Evolutionary conservation across 2,113 vertebrate genomes (phyloP).

Genomic region (Percopsis transmontana): DNA sequence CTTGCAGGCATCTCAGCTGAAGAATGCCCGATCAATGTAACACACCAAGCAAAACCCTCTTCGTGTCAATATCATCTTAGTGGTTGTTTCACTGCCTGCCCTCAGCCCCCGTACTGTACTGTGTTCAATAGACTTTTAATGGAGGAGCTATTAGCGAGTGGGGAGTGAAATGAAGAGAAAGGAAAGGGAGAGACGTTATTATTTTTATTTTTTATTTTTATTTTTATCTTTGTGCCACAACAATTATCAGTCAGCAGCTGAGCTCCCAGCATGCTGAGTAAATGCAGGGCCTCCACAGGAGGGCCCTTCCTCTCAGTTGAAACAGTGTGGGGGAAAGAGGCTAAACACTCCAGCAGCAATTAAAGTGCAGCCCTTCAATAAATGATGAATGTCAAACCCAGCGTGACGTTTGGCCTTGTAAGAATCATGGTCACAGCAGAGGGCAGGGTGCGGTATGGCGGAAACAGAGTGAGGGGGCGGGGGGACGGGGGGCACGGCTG

Average conservation of each 20-base stretch:
- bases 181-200: constrained; percentile 40
- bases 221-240: constrained; percentile 46
- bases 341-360: constrained; percentile 69
- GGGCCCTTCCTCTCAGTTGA: constrained; percentile 46
- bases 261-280: constrained; percentile 55
- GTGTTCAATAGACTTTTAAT: constrained; percentile 7
- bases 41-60: constrained; percentile 9
- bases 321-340: constrained; percentile 56
- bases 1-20: constrained; percentile 5
- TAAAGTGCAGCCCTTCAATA: constrained; percentile 77
- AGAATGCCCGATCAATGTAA: background rate
- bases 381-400: constrained; percentile 81
- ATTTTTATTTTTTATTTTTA: too few relatives aligned
- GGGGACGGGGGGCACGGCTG: constrained; percentile 40
- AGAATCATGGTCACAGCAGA: constrained; percentile 57
- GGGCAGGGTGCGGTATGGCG: constrained; percentile 26
- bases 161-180: constrained; percentile 27
- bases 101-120: background rate
- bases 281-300: constrained; percentile 56
- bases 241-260: constrained; percentile 61
- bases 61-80: background rate
- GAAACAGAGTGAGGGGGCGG: constrained; percentile 31
- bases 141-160: constrained; percentile 13
- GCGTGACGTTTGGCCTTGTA: constrained; percentile 69
- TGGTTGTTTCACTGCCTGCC: constrained; percentile 23